Conservation (phyloP, 2,888 invertebrate genomes). For the Philereme transversata region DNA sequence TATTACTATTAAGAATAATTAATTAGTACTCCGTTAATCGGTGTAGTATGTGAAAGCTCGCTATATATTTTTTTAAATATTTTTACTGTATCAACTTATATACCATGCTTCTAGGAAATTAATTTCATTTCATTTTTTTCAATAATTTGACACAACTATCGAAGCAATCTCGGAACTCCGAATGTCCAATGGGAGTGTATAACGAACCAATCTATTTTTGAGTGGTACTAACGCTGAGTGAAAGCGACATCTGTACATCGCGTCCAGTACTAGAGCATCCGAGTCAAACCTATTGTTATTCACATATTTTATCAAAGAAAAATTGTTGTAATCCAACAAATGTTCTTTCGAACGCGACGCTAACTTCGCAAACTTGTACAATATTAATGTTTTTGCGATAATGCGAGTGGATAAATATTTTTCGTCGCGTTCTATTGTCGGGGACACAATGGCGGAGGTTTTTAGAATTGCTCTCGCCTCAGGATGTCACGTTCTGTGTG, state of each 20-base stretch:
- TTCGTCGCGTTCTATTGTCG: conserved; percentile 22
- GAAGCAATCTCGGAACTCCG: no score
- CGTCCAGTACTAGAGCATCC: conserved; percentile 1
- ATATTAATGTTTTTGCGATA: conserved; percentile 33
- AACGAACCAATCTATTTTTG: neutral
- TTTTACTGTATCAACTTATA: no score
- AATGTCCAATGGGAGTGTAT: no score
- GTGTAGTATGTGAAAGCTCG: no score
- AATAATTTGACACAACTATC: no score
- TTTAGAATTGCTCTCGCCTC: conserved; percentile 10
- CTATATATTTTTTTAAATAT: no score
- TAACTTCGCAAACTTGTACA: conserved; percentile 28
- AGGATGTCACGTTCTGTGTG: conserved; percentile 14
- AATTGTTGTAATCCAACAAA: conserved; percentile 45
- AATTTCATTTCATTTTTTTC: no score
- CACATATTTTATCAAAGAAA: conserved; percentile 45
- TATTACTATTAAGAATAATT: no score
- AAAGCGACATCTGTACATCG: neutral
- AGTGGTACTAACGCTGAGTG: neutral
- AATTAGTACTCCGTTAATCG: no score
- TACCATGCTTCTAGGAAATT: no score
- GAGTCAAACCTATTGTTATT: conserved; percentile 43
- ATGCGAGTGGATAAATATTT: conserved; percentile 20
- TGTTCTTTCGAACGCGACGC: conserved; percentile 36
- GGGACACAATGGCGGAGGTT: conserved; percentile 13